Evolutionary conservation across 2,888 invertebrate species (phyloP), one percentile per base, ranked within the genome.

Genomic region (Thereva unica): DNA sequence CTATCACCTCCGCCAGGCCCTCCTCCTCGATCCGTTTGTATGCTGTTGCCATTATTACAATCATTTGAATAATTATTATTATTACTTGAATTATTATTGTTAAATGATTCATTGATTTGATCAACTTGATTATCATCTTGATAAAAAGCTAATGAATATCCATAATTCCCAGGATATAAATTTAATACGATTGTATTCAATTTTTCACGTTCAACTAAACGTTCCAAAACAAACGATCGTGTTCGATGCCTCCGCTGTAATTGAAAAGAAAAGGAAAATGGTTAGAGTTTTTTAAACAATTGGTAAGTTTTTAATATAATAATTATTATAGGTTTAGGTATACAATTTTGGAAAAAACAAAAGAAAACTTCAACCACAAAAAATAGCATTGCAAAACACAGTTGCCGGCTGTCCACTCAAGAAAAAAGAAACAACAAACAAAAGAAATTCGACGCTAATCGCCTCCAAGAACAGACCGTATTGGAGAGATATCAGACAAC

Each of bases 141-240:
- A 66, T 78, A 77, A 71, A 80, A 75, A 49, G 80, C 78, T 74
- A 83, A 76, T 66, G 93, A 92, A 83, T 93, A 95, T 74, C 95
- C 95, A 82, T 95, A 93, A 83, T 93, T 93, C 66, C 91, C 93
- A 69, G 94, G 92, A 83, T 95, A 93, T 74, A 96, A 84, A 83
- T 94, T 96, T 75, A 96, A 85, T 76, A 95, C 90, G 77, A 96
- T 84, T 72, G 93, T 94, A 80, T 93, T 93, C 75, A 95, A 85
- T 79, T 89, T 89, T 82, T 95, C 94, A 76, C 87, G 86, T 77
- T 89, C 87, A 77, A 95, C 88, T 76, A 95, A 84, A 80, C 93
- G 91, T 78, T 92, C 92, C 80, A 96, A 84, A 73, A 95, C 85
- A 81, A 88, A 86, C 71, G 90, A 88, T 76, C 87, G 78, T 44